Conservation (phyloP, 2,113 vertebrate species). For the Paedocypris sp. region DNA sequence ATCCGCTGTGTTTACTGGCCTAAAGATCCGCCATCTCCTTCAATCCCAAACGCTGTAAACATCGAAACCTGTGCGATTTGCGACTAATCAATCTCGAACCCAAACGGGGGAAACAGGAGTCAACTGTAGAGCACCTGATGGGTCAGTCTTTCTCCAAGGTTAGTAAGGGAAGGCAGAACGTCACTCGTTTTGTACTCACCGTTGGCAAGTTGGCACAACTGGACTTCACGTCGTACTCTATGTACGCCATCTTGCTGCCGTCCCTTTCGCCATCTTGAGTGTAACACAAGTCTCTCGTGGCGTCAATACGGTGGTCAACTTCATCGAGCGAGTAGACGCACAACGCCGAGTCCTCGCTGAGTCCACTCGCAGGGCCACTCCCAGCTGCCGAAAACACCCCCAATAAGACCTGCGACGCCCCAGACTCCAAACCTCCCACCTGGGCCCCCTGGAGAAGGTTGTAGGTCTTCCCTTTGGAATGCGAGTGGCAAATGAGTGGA, state of each 20-base stretch:
- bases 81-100: no score
- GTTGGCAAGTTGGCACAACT: conserved; percentile 79
- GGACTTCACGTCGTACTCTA: conserved; percentile 92
- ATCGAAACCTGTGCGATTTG: no score
- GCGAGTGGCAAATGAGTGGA: conserved; percentile 69
- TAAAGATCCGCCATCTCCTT: no score
- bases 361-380: conserved; percentile 59
- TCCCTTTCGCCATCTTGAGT: conserved; percentile 69
- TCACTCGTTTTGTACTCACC: conserved; percentile 56
- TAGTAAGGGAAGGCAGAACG: background rate
- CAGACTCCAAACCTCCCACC: conserved; percentile 52
- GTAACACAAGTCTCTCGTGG: conserved; percentile 85
- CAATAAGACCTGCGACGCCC: conserved; percentile 68
- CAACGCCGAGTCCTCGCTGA: conserved; percentile 71
- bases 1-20: no score
- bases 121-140: no score
- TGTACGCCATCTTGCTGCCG: conserved; percentile 74
- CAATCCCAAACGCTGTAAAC: no score
- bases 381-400: conserved; percentile 74
- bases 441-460: conserved; percentile 83
- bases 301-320: conserved; percentile 76
- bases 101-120: no score
- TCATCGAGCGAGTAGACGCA: conserved; percentile 78
- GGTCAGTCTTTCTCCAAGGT: background rate
- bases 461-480: conserved; percentile 50